These are phyloP conservation scores for Probosciger aterrimus DNA, from an alignment of 2,113 vertebrate species.

Conservation along the genomic window DNA sequence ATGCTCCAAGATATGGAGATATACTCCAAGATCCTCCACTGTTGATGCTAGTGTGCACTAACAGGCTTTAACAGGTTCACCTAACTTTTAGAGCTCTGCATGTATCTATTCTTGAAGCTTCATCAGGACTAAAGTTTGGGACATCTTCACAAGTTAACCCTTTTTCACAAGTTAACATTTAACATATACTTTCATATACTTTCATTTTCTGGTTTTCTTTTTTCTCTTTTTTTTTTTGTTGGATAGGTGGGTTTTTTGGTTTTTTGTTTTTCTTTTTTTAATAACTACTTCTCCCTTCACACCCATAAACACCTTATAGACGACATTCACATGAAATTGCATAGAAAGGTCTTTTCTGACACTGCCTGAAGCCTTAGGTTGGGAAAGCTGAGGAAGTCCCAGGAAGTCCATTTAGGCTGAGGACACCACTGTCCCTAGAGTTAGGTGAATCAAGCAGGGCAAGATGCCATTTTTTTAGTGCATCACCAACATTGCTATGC, in stretches of 20 bases:
- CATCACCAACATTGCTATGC: accelerated
- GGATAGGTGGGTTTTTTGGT: not conserved
- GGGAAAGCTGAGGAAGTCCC: not conserved
- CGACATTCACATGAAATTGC: not conserved
- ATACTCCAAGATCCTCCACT: not conserved
- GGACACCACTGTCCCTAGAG: not conserved
- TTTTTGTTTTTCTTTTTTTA: not conserved
- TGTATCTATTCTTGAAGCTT: not conserved
- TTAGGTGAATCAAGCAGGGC: not conserved
- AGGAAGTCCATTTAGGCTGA: not conserved
- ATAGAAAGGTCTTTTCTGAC: not conserved
- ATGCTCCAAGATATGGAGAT: not conserved
- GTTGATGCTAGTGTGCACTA: not conserved
- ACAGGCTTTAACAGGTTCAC: not conserved
- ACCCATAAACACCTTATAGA: not conserved
- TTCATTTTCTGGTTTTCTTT: not conserved
- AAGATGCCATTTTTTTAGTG: not conserved
- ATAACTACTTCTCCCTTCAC: not conserved
- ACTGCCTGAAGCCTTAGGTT: not conserved
- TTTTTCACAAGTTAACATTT: not conserved
- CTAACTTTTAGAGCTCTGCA: not conserved
- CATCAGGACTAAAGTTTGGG: not conserved
- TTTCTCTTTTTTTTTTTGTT: not conserved
- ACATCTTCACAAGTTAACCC: not conserved
- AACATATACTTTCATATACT: not conserved